phyloP scores from a whole-genome alignment of 2,797 vertebrate genomes.

The Tympanoctomys barrerae region DNA sequence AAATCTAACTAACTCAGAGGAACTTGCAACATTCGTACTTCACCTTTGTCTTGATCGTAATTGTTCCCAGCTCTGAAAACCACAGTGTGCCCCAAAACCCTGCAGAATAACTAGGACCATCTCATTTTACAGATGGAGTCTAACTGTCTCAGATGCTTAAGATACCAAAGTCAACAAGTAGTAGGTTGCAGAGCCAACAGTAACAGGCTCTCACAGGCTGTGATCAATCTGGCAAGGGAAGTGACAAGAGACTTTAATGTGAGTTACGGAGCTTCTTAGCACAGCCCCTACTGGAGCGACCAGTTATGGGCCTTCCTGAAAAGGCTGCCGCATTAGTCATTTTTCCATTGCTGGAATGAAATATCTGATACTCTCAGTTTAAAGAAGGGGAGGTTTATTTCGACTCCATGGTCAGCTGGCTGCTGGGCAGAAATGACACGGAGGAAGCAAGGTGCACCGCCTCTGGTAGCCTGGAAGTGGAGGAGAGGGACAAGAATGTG shows the following conservation, averaged over 20 bases:
- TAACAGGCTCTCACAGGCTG: background rate
- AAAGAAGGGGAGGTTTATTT: background rate
- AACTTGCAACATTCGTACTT: background rate
- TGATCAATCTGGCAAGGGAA: conserved; percentile 29
- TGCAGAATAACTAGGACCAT: background rate
- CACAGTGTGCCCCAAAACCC: background rate
- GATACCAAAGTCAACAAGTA: background rate
- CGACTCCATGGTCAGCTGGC: background rate
- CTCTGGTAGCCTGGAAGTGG: background rate
- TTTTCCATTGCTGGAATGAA: background rate
- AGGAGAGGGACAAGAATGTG: background rate
- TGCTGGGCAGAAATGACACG: background rate
- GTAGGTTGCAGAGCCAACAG: background rate
- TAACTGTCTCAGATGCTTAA: background rate
- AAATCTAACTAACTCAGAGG: background rate
- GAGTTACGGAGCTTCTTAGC: background rate
- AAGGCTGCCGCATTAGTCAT: background rate
- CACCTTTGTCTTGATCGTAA: background rate
- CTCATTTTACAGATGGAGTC: background rate
- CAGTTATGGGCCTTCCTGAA: background rate
- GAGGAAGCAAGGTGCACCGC: background rate
- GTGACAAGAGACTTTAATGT: background rate
- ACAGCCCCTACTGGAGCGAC: background rate
- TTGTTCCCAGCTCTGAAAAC: background rate
- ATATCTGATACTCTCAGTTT: background rate